Conservation (phyloP, 2,888 invertebrate genomes). For the Rosalia funebris region DNA sequence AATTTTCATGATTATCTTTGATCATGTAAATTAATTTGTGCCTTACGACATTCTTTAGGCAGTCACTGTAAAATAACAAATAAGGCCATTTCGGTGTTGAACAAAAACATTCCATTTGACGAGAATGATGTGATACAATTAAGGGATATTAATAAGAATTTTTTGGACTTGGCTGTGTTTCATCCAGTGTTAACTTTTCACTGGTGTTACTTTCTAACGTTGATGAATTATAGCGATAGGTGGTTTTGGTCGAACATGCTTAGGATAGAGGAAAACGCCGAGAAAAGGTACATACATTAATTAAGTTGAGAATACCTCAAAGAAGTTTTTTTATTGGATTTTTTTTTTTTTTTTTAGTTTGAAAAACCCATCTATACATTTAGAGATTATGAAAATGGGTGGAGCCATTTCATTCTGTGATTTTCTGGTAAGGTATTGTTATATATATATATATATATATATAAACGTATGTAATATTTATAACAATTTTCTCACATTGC, state of each 20-base stretch:
- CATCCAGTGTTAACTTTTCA: constrained; percentile 78
- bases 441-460: too few species aligned
- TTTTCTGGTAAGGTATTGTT: constrained; percentile 74
- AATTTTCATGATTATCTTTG: too few species aligned
- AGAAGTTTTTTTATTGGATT: too few species aligned
- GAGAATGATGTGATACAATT: constrained; percentile 63
- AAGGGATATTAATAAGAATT: constrained; percentile 68
- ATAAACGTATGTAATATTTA: too few species aligned
- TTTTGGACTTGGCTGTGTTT: constrained; percentile 67
- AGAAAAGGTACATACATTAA: constrained; percentile 31
- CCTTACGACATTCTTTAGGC: too few species aligned
- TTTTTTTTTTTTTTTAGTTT: constrained; percentile 47
- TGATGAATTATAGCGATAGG: constrained; percentile 77
- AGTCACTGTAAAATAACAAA: constrained; percentile 69
- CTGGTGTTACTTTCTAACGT: constrained; percentile 81
- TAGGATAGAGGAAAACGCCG: constrained; percentile 42
- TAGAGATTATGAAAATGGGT: constrained; percentile 74
- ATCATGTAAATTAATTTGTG: too few species aligned
- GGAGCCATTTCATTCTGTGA: constrained; percentile 81
- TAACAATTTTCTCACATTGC: too few species aligned
- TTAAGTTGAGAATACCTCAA: too few species aligned
- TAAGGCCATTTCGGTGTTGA: constrained; percentile 61
- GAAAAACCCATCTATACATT: constrained; percentile 62
- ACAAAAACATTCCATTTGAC: constrained; percentile 39
- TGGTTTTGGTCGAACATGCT: constrained; percentile 70